A percentile compares a stretch with the other conserved stretches of the same genome.
phyloP scores from a whole-genome alignment of 2,113 vertebrate species.

The Neopipo cinnamomea region DNA sequence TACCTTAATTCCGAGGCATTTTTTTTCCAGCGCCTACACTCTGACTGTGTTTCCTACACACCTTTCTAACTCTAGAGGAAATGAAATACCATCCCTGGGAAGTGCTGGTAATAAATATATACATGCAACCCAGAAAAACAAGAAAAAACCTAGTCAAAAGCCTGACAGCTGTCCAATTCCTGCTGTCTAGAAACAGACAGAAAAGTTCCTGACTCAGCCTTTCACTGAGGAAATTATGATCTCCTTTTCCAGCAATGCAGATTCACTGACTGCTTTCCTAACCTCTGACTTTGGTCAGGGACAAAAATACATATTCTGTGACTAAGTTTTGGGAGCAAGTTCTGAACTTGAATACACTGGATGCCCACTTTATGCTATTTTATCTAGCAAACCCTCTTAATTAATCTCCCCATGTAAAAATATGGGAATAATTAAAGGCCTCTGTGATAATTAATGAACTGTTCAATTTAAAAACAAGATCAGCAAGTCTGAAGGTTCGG shows the following conservation, averaged over 20 bases:
- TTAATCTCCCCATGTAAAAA: not conserved
- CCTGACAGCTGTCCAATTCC: not conserved
- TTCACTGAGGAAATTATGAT: not conserved
- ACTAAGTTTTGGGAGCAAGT: not conserved
- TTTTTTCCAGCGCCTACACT: not conserved
- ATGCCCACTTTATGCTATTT: not conserved
- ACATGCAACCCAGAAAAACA: not conserved
- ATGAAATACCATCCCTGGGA: not conserved
- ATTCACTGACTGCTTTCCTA: not conserved
- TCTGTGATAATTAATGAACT: not conserved
- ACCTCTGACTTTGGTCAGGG: not conserved
- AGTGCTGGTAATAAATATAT: not conserved
- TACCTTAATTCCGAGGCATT: not conserved
- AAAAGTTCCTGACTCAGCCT: not conserved
- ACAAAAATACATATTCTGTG: not conserved
- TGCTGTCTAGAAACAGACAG: not conserved
- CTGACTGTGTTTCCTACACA: not conserved
- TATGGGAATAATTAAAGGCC: not conserved
- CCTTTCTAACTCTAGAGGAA: not conserved
- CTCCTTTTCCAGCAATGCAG: not conserved
- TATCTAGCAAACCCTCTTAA: not conserved
- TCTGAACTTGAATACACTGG: not conserved
- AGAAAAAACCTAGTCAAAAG: not conserved
- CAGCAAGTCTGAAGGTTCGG: not conserved
- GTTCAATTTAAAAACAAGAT: not conserved